phyloP scores from a whole-genome alignment of 2,888 invertebrate species.

The Drosophila pseudotakahashii region DNA sequence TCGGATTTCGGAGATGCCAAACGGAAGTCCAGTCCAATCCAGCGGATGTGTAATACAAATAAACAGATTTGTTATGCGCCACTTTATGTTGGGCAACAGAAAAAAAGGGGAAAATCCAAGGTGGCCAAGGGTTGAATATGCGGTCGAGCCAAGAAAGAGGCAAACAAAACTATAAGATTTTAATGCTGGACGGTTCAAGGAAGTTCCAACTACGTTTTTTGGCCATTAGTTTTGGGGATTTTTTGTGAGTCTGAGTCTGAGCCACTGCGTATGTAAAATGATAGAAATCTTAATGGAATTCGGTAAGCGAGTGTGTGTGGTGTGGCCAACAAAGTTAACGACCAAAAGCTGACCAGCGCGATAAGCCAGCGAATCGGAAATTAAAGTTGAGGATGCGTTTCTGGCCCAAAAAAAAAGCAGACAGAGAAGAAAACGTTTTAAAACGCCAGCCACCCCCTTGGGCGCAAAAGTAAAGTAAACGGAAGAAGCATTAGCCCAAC shows the following conservation, averaged over 20 bases:
- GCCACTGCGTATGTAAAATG: slow-evolving; percentile 65
- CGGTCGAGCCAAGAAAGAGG: slow-evolving; percentile 7
- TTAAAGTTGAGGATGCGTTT: slow-evolving; percentile 70
- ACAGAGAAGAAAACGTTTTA: slow-evolving; percentile 51
- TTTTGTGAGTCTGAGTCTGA: slow-evolving; percentile 27
- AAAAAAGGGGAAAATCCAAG: neutral
- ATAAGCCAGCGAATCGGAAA: slow-evolving; percentile 77
- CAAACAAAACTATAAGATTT: slow-evolving; percentile 76
- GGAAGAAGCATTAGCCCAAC: slow-evolving; percentile 35
- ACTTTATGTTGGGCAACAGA: slow-evolving; percentile 71
- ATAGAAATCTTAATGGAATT: slow-evolving; percentile 79
- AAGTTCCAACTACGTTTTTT: slow-evolving; percentile 66
- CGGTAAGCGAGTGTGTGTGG: slow-evolving; percentile 46
- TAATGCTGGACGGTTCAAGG: slow-evolving; percentile 71
- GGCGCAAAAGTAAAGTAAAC: slow-evolving; percentile 24
- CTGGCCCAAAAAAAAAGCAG: slow-evolving; percentile 10
- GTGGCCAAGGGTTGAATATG: slow-evolving; percentile 48
- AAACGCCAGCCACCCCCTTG: slow-evolving; percentile 52
- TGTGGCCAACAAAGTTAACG: slow-evolving; percentile 27
- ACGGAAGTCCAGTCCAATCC: slow-evolving; percentile 50
- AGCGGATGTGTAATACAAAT: slow-evolving; percentile 68
- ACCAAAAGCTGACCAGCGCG: slow-evolving; percentile 49
- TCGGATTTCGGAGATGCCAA: slow-evolving; percentile 19
- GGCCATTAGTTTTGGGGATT: slow-evolving; percentile 56
- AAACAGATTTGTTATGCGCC: slow-evolving; percentile 81